Conservation (phyloP, 2,797 vertebrate genomes). For the Catharus ustulatus region DNA sequence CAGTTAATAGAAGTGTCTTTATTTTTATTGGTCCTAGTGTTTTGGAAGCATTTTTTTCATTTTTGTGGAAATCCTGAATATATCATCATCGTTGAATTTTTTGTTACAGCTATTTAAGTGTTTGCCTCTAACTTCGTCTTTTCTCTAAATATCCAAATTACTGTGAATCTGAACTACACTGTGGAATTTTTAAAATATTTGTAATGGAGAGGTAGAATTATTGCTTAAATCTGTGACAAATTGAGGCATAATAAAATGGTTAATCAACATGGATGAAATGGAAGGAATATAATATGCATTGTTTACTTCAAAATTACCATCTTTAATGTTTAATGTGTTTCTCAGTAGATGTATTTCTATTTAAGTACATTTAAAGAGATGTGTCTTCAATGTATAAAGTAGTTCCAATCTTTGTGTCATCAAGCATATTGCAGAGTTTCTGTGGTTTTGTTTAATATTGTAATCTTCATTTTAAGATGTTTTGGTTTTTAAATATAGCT, state of each 20-base stretch:
- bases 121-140: background rate
- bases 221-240: background rate
- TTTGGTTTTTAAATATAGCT: background rate
- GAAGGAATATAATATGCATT: background rate
- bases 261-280: background rate
- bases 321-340: background rate
- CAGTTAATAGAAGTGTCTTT: background rate
- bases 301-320: background rate
- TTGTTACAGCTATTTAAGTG: background rate
- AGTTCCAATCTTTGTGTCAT: background rate
- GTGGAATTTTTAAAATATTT: background rate
- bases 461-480: background rate
- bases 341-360: background rate
- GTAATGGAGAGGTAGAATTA: background rate
- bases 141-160: background rate
- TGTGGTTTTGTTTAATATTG: background rate
- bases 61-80: background rate
- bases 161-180: background rate
- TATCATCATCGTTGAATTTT: background rate
- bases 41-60: background rate
- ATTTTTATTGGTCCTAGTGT: background rate
- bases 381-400: background rate
- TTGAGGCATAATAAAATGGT: conserved; percentile 25
- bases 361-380: background rate
- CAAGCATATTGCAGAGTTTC: background rate